Conservation (phyloP, 2,888 invertebrate genomes). For the Dolichomitus sp. region DNA sequence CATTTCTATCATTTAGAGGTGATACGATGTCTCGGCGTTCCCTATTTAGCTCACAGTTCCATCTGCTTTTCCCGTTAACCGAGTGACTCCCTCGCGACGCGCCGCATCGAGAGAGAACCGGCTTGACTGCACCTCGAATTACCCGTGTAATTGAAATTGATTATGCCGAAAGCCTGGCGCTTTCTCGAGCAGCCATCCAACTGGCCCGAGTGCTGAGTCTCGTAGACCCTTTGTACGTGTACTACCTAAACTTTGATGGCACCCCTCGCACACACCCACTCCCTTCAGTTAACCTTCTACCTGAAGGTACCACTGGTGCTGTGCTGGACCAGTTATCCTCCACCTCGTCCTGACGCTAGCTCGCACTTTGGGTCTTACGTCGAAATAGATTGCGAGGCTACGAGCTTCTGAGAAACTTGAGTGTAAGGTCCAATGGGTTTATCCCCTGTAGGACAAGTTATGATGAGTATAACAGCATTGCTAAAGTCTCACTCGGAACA, state of each 20-base stretch:
- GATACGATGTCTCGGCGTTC: slow-evolving; percentile 28
- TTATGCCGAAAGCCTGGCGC: slow-evolving; percentile 56
- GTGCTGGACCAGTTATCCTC: slow-evolving; percentile 35
- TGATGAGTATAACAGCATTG: slow-evolving; percentile 38
- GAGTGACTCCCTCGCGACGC: slow-evolving; percentile 16
- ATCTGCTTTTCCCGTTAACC: slow-evolving; percentile 7
- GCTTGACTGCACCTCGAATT: slow-evolving; percentile 59
- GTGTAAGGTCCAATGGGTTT: slow-evolving; percentile 10
- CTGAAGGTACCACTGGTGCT: slow-evolving; percentile 11
- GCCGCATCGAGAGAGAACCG: neutral
- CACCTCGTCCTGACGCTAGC: slow-evolving; percentile 10
- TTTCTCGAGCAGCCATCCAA: slow-evolving; percentile 45
- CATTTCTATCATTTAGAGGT: slow-evolving; percentile 32
- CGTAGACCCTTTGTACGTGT: slow-evolving; percentile 64
- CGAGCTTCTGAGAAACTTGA: slow-evolving; percentile 21
- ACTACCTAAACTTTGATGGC: slow-evolving; percentile 68
- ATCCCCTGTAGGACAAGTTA: slow-evolving; percentile 15
- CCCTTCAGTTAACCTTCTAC: slow-evolving; percentile 1
- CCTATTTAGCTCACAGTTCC: slow-evolving; percentile 9
- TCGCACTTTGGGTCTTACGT: slow-evolving; percentile 44
- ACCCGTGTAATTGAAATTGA: slow-evolving; percentile 71
- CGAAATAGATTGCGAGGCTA: slow-evolving; percentile 54
- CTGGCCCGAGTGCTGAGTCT: slow-evolving; percentile 62
- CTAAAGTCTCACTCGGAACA: slow-evolving; percentile 9
- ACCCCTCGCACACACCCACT: slow-evolving; percentile 14